Conservation (phyloP, 2,888 invertebrate species). For the Limenitis camilla region DNA sequence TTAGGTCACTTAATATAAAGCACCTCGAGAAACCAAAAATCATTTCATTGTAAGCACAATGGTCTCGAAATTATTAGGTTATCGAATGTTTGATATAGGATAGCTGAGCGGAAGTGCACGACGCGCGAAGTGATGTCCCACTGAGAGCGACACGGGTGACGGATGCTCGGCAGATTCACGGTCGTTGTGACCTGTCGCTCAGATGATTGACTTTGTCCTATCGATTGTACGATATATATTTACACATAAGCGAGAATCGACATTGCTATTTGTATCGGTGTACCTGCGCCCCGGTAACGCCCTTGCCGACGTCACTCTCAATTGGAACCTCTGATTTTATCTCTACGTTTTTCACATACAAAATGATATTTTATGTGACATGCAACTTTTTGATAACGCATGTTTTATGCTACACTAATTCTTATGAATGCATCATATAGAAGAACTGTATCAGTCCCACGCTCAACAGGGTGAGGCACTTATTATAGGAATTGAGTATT, state of each 20-base stretch:
- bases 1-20: constrained; percentile 36
- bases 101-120: constrained; percentile 53
- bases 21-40: constrained; percentile 33
- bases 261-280: constrained; percentile 38
- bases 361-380: constrained; percentile 21
- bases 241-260: constrained; percentile 45
- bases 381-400: constrained; percentile 14
- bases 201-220: constrained; percentile 69
- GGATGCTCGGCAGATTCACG: constrained; percentile 62
- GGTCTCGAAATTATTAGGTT: constrained; percentile 11
- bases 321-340: constrained; percentile 41
- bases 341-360: constrained; percentile 20
- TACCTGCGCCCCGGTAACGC: constrained; percentile 38
- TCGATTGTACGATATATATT: constrained; percentile 58
- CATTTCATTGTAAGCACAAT: constrained; percentile 31
- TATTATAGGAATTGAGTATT: too few relatives aligned
- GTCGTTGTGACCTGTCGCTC: constrained; percentile 62
- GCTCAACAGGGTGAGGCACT: neutral
- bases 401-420: constrained; percentile 6
- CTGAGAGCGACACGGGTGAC: constrained; percentile 36
- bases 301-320: constrained; percentile 44
- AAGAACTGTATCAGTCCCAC: constrained; percentile 15
- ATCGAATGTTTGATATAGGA: constrained; percentile 16
- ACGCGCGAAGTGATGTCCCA: constrained; percentile 46
- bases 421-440: constrained; percentile 7